A percentile compares a stretch with the other conserved stretches of the same genome.
These are phyloP conservation scores for Tetramorium parvispinum DNA, from an alignment of 1,140 invertebrate species.

Conservation along the genomic window DNA sequence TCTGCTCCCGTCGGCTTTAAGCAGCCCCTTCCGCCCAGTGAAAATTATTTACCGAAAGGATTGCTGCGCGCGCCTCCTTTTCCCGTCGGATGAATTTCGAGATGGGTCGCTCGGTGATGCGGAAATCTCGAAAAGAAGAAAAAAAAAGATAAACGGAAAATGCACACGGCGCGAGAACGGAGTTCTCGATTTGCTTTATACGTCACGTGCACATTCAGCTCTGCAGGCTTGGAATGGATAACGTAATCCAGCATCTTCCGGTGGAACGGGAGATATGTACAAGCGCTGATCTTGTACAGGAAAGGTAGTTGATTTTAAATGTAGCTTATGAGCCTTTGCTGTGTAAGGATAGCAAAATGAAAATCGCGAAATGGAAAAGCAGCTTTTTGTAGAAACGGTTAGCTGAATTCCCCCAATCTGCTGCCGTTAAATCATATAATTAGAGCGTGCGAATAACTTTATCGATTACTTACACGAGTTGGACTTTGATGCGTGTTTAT, in stretches of 20 bases:
- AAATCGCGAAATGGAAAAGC: background rate
- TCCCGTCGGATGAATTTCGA: slow-evolving; percentile 62
- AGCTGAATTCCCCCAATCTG: background rate
- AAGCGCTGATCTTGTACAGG: slow-evolving; percentile 6
- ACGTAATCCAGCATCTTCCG: slow-evolving; percentile 15
- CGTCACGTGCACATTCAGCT: background rate
- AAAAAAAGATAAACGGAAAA: slow-evolving; percentile 15
- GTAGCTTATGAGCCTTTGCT: slow-evolving; percentile 1
- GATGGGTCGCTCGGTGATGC: slow-evolving; percentile 45
- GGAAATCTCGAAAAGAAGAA: slow-evolving; percentile 34
- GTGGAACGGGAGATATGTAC: background rate
- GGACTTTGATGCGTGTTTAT: background rate
- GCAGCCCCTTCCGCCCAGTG: slow-evolving; percentile 47
- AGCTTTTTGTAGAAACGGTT: background rate
- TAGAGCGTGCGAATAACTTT: background rate
- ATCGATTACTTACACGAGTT: background rate
- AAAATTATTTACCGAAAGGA: slow-evolving; percentile 61
- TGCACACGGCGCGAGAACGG: slow-evolving; percentile 1
- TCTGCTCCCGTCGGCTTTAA: slow-evolving; percentile 57
- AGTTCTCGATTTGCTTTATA: slow-evolving; percentile 32
- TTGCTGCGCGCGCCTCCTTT: slow-evolving; percentile 48
- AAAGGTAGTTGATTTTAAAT: slow-evolving; percentile 19
- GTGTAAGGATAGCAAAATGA: background rate
- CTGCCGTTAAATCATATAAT: background rate
- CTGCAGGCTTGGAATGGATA: background rate